Evolutionary conservation across 1,140 invertebrate species (phyloP).

Genomic region (Leptopilina boulardi): DNA sequence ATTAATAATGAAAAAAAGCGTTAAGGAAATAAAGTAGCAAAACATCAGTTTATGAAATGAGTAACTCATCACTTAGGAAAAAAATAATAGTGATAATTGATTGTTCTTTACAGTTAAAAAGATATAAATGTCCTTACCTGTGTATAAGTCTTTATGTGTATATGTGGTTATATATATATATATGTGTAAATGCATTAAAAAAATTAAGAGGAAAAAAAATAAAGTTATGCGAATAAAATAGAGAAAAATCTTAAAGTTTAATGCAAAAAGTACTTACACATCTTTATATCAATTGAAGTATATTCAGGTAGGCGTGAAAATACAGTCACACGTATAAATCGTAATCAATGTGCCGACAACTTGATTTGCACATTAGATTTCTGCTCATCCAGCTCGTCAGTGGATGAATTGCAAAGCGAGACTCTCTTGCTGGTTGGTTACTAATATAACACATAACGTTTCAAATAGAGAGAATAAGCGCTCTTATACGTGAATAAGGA

Average conservation of each 20-base stretch:
- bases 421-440: background rate
- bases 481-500: background rate
- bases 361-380: constrained; percentile 30
- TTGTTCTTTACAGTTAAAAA: too few species aligned
- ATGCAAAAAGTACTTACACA: background rate
- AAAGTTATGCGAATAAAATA: background rate
- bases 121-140: too few species aligned
- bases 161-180: too few species aligned
- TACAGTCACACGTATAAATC: constrained; percentile 13
- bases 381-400: constrained; percentile 15
- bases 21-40: too few species aligned
- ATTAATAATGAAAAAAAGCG: too few species aligned
- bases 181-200: background rate
- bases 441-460: background rate
- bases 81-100: too few species aligned
- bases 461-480: background rate
- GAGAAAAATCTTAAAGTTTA: background rate
- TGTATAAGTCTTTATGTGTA: too few species aligned
- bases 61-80: too few species aligned
- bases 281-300: background rate
- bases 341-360: constrained; percentile 24
- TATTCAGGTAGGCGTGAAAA: constrained; percentile 10
- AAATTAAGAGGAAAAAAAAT: background rate
- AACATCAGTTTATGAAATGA: too few species aligned
- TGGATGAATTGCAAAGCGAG: constrained; percentile 16